Evolutionary conservation across 2,888 invertebrate genomes (phyloP).

Genomic region (Pollenia labialis): DNA sequence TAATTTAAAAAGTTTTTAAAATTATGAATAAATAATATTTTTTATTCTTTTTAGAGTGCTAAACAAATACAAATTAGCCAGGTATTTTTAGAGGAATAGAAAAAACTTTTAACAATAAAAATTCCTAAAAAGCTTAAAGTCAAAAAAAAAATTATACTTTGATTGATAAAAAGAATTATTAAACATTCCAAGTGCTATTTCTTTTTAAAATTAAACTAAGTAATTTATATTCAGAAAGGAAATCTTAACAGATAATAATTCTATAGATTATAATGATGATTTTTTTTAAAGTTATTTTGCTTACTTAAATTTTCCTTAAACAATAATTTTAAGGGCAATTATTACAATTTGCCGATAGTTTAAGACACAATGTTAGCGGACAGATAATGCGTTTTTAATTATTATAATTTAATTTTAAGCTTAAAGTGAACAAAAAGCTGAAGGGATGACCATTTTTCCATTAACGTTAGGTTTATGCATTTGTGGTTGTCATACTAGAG

Average conservation of each 20-base stretch:
- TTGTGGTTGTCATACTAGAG: too few species aligned
- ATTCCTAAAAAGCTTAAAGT: conserved; percentile 28
- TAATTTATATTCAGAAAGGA: conserved; percentile 48
- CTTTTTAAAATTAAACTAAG: conserved; percentile 4
- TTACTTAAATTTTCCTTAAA: too few species aligned
- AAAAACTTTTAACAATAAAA: conserved; percentile 20
- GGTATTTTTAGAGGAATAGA: conserved; percentile 20
- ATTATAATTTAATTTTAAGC: too few species aligned
- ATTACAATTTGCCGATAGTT: too few species aligned
- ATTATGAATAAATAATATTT: not conserved
- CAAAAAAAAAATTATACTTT: not conserved
- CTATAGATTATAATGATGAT: not conserved
- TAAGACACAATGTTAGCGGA: too few species aligned
- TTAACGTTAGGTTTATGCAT: too few species aligned
- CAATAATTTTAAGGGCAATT: too few species aligned
- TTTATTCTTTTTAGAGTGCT: not conserved
- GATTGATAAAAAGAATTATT: conserved; percentile 22
- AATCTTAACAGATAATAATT: not conserved
- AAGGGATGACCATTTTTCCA: too few species aligned
- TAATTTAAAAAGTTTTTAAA: conserved; percentile 3
- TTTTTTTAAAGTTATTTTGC: not conserved
- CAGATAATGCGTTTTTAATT: too few species aligned
- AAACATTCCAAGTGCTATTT: not conserved
- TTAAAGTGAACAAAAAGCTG: too few species aligned
- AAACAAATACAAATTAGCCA: not conserved